These are phyloP conservation scores for Schizotus pectinicornis DNA, from an alignment of 2,888 invertebrate species.

Conservation along the genomic window DNA sequence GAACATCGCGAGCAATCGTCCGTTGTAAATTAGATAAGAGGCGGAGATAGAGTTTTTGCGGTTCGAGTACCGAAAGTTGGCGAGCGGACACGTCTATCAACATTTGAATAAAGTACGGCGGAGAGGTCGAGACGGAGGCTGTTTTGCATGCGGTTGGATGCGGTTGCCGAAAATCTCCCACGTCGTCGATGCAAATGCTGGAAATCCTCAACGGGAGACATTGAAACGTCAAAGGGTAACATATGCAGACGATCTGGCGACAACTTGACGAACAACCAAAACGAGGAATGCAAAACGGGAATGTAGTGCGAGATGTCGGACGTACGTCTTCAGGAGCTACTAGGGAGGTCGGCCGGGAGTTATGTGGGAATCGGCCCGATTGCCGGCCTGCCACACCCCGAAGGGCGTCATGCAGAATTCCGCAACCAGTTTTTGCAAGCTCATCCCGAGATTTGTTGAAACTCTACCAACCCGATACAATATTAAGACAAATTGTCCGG, in stretches of 20 bases:
- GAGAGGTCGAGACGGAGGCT: constrained; percentile 17
- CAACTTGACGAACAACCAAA: constrained; percentile 51
- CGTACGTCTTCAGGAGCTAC: too few relatives aligned
- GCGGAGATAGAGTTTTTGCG: constrained; percentile 47
- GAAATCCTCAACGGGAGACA: constrained; percentile 36
- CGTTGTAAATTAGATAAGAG: constrained; percentile 53
- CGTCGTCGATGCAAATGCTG: constrained; percentile 38
- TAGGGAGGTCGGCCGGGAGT: too few relatives aligned
- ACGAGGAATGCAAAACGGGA: constrained; percentile 36
- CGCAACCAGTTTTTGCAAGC: too few relatives aligned
- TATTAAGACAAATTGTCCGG: too few relatives aligned
- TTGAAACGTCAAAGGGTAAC: constrained; percentile 46
- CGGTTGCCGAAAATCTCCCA: constrained; percentile 52
- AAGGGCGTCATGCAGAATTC: too few relatives aligned
- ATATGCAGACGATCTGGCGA: constrained; percentile 40
- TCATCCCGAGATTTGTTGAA: too few relatives aligned
- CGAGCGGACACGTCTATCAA: constrained; percentile 55
- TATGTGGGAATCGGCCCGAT: too few relatives aligned
- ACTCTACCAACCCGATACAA: too few relatives aligned
- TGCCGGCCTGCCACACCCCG: too few relatives aligned
- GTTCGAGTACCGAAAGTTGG: constrained; percentile 50
- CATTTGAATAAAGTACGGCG: constrained; percentile 54
- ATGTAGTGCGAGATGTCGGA: not conserved
- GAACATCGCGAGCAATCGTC: constrained; percentile 45
- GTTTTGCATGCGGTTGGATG: constrained; percentile 49